Evolutionary conservation across 2,797 vertebrate species (phyloP), one percentile per base, ranked within the genome.

Genomic region (Microctenopoma stevenorrisi): DNA sequence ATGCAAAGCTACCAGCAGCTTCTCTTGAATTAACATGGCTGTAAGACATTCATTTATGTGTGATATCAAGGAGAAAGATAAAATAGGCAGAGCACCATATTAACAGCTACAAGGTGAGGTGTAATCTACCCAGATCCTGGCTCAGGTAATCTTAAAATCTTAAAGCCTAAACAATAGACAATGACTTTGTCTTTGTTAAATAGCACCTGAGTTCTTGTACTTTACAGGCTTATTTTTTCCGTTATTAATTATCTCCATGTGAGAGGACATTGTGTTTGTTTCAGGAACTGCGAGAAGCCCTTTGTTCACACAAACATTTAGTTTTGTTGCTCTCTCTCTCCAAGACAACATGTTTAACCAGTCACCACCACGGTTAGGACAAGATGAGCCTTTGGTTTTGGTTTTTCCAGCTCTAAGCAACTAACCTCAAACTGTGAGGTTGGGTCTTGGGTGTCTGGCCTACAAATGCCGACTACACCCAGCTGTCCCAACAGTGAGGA

Each of bases 401-500:
- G 64, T 30, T 58, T 63, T 76, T 35, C 38, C 28, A 58, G 18
- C 40, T 22, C 72, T 69, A 51, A 62, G 30, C 37, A 81, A 62
- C 58, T 60, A 85, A 82, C 72, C 66, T 62, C 26, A 83, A 79
- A 88, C 87, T 86, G 57, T 64, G 53, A 82, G 81, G 79, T 12
- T 54, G 79, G 62, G 70, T 70, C 84, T 56, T 11, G 81, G 81
- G 83, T 78, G 89, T n/a, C n/a, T 72, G 88, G 83, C 77, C 83
- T 83, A 87, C 81, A 87, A 87, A 68, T 78, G 57, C 38, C 30
- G 65, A 55, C 76, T 68, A 33, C 75, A 55, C 59, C 81, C 88
- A 80, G 86, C 90, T 91, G 92, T 88, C 88, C 79, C 67, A 75
- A 82, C 73, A 89, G 68, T 5, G 74, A 78, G 88, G 85, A 83